Base-by-base conservation (phyloP, 2,113 vertebrate genomes). In the Donacobius atricapilla region DNA sequence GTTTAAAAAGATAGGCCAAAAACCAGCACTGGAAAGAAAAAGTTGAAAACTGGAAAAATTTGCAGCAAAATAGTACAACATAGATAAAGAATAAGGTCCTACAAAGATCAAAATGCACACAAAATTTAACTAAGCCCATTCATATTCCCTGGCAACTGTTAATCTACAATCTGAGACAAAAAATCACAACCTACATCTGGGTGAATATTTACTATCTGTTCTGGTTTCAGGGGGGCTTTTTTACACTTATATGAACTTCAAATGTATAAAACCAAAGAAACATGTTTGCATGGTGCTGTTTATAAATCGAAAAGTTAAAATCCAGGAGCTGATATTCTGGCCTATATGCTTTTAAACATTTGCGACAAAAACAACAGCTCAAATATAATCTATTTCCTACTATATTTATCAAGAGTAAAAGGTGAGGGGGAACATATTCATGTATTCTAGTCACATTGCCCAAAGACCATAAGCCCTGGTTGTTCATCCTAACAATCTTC, bases 401-500 rank as follows among this genome's bases (percentile, higher is more conserved):
- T 57, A 2, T 13, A 70, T 35, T 84, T 68, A 11, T 42, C 31
- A 45, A 10, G 6, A 73, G 8, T 21, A 82, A 72, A 81, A 79
- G 8, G 9, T 4, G 5, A 50, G 7, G 2, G 11, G 4, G 4
- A 4, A 10, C 21, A 40, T 37, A 27, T 51, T 33, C 7, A 28
- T 4, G 0, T 72, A 76, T 48, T 56, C 35, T 56, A 12, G 22
- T 57, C 17, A 47, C 11, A n/a, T 1, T 72, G 33, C 4, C 8
- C 44, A 50, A 85, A 83, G 15, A 65, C 9, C 15, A 17, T 1
- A 75, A 8, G 27, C 19, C 5, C 24, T 51, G 16, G 8, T 3
- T 70, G 24, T 11, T 50, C 18, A 47, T 10, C 25, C 47, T 51
- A 11, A 60, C 10, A 37, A 73, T 51, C 11, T 65, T 31, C 31